These are phyloP conservation scores for Vulpes vulpes DNA, from an alignment of 2,113 vertebrate genomes.

Conservation along the genomic window DNA sequence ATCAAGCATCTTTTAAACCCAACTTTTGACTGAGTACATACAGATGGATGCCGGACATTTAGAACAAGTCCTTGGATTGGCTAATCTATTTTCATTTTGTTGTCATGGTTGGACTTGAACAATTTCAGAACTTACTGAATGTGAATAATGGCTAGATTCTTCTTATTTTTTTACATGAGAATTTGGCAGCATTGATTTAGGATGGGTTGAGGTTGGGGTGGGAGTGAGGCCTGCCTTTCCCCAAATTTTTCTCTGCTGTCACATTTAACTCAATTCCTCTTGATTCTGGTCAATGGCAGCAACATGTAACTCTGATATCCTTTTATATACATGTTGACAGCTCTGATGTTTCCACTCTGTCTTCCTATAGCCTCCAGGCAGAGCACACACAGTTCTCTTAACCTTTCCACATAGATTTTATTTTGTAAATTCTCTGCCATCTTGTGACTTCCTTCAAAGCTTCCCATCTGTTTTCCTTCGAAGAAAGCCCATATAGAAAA, in stretches of 20 bases:
- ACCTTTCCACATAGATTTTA: constrained; percentile 28
- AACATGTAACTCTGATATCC: neutral
- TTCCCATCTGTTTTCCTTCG: constrained; percentile 37
- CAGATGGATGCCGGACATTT: neutral
- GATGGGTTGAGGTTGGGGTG: neutral
- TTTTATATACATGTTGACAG: constrained; percentile 55
- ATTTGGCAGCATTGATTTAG: constrained; percentile 6
- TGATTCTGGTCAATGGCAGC: neutral
- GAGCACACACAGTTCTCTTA: constrained; percentile 10
- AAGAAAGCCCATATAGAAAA: constrained; percentile 53
- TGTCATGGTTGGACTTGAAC: constrained; percentile 4
- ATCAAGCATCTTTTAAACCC: neutral
- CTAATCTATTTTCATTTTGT: constrained; percentile 50
- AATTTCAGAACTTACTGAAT: constrained; percentile 22
- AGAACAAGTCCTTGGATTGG: neutral
- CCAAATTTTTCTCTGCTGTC: neutral
- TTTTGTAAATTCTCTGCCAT: constrained; percentile 55
- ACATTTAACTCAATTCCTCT: constrained; percentile 48
- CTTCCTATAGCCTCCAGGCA: constrained; percentile 23
- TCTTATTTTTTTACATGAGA: constrained; percentile 38
- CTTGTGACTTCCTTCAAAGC: constrained; percentile 40
- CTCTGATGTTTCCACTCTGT: constrained; percentile 40
- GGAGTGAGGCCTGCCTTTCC: neutral
- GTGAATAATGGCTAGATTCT: constrained; percentile 31
- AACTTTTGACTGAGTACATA: neutral